phyloP scores from a whole-genome alignment of 1,140 invertebrate genomes.

The Cotesia glomerata region DNA sequence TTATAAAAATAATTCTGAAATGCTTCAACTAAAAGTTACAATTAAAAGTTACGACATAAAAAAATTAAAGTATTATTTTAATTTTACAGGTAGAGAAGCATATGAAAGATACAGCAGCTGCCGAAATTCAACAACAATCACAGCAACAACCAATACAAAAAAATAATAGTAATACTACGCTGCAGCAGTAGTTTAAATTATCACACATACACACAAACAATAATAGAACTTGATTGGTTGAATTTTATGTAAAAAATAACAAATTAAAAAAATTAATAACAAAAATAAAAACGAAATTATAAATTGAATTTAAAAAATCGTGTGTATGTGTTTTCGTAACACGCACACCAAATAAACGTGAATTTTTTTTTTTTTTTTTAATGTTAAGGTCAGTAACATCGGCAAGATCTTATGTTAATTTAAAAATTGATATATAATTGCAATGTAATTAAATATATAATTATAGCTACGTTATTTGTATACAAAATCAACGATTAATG shows the following conservation, averaged over 20 bases:
- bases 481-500: too few relatives aligned
- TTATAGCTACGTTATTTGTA: too few relatives aligned
- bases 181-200: conserved; percentile 46
- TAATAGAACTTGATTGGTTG: neutral
- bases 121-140: conserved; percentile 50
- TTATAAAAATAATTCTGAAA: neutral
- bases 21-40: neutral
- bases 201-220: neutral
- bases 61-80: conserved; percentile 3
- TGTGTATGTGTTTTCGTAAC: too few relatives aligned
- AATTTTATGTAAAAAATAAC: neutral
- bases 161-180: conserved; percentile 49
- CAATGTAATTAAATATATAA: too few relatives aligned
- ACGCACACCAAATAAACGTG: too few relatives aligned
- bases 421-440: too few relatives aligned
- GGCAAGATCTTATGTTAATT: too few relatives aligned
- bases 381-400: too few relatives aligned
- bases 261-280: conserved; percentile 4
- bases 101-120: conserved; percentile 63
- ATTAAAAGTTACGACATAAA: neutral
- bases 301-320: too few relatives aligned
- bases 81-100: conserved; percentile 67
- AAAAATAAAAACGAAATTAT: too few relatives aligned
- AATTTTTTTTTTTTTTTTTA: too few relatives aligned
- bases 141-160: conserved; percentile 55